Base-by-base conservation (phyloP, 2,888 invertebrate genomes). In the Colostygia pectinataria region DNA sequence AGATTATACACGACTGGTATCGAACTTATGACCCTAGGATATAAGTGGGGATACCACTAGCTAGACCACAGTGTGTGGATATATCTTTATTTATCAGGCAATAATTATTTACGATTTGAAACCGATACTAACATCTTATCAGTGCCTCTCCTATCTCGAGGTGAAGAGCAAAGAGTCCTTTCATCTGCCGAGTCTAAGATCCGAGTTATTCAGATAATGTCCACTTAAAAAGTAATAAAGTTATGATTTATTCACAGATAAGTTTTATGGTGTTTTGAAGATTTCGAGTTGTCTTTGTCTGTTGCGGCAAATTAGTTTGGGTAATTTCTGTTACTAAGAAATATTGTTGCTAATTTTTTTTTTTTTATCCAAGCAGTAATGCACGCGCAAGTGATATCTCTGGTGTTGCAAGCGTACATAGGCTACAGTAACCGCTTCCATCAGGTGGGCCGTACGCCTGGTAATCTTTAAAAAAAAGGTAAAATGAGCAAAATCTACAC, bases 231-330 rank as follows among this genome's bases (percentile, higher is more conserved):
- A 71, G 71, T 71, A 70, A 70, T 87, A 78, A 86, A 79, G 66
- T 64, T 74, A 64, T 87, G 87, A 89, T 88, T 89, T 89, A 89
- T 81, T 67, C 47, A 39, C 20, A 58, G 83, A 83, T 83, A 83
- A 76, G 55, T 56, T 56, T 51, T 53, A 59, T 58, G 62, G 59
- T 65, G 61, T 65, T 70, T 65, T 50, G 38, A 46, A 45, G 47
- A 46, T 31, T 29, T 40, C 13, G 36, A 47, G 54, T 44, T 34
- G 45, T 46, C 41, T 44, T 52, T 54, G 48, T 47, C 14, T 43
- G 38, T 20, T 31, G 14, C 24, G 10, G 10, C 7, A 9, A 20
- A 10, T 15, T 33, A 24, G 12, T 24, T 20, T 15, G 2, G 15
- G 15, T 9, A 31, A 14, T 1, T 31, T 14, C n/a, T 14, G 1